A percentile compares a stretch with the other conserved stretches of the same genome.
Conservation (phyloP, 2,113 vertebrate species). For the Puntigrus tetrazona region DNA sequence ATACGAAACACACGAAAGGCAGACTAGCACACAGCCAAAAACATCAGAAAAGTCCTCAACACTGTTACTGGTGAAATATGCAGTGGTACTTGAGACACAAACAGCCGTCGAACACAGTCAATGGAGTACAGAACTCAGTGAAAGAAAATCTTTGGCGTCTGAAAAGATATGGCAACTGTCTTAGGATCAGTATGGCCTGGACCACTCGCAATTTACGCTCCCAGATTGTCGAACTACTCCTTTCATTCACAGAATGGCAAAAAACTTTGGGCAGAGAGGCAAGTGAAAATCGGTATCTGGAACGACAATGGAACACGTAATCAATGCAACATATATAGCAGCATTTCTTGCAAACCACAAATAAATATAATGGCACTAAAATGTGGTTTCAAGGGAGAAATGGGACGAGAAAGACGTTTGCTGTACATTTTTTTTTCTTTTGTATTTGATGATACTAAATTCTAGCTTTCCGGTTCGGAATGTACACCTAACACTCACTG, state of each 20-base stretch:
- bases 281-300: conserved; percentile 56
- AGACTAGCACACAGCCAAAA: conserved; percentile 37
- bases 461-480: neutral
- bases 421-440: neutral
- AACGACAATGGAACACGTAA: conserved; percentile 28
- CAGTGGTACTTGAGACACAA: conserved; percentile 12
- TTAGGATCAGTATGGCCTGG: conserved; percentile 63
- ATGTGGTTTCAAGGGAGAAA: conserved; percentile 39
- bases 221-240: conserved; percentile 79
- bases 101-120: conserved; percentile 19
- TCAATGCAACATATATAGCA: conserved; percentile 76
- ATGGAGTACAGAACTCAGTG: conserved; percentile 36
- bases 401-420: conserved; percentile 23
- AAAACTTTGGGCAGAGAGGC: conserved; percentile 71
- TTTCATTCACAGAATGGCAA: conserved; percentile 74
- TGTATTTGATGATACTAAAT: neutral
- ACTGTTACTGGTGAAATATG: conserved; percentile 5
- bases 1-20: conserved; percentile 40
- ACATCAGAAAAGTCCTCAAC: conserved; percentile 34
- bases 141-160: conserved; percentile 82
- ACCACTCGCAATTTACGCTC: conserved; percentile 78
- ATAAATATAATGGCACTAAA: conserved; percentile 61
- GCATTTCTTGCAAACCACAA: conserved; percentile 75
- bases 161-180: conserved; percentile 78
- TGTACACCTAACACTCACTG: conserved; percentile 2